Conservation (phyloP, 2,888 invertebrate genomes). For the Caenorhabditis sinica region DNA sequence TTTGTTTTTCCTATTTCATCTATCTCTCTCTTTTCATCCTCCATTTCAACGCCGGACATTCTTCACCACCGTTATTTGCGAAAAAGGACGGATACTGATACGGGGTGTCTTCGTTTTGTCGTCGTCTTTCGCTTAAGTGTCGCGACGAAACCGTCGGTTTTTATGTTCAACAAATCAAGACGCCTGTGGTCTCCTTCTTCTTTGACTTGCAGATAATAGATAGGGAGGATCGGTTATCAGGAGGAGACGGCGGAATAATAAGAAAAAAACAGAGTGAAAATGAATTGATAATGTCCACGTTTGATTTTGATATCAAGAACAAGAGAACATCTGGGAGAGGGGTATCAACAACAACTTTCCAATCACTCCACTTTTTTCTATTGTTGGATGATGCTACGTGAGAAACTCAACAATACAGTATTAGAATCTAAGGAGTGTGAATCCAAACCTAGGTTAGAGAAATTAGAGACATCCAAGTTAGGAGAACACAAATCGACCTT, state of each 20-base stretch:
- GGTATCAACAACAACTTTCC: conserved; percentile 15
- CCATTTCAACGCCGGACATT: conserved; percentile 36
- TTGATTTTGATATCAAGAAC: conserved; percentile 42
- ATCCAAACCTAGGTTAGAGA: background rate
- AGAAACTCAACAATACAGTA: conserved; percentile 33
- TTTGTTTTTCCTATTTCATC: background rate
- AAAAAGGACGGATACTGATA: conserved; percentile 43
- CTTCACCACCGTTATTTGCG: conserved; percentile 33
- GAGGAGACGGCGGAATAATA: background rate
- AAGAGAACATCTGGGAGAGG: conserved; percentile 29
- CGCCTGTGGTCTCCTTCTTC: conserved; percentile 27
- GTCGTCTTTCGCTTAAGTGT: conserved; percentile 38
- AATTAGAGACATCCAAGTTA: background rate
- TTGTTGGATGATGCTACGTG: conserved; percentile 22
- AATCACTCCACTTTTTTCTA: conserved; percentile 35
- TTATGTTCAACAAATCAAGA: conserved; percentile 34
- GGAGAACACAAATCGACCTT: background rate
- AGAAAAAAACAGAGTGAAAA: conserved; percentile 16
- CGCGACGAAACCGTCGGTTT: conserved; percentile 32
- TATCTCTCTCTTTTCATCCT: background rate
- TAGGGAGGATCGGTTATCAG: conserved; percentile 29
- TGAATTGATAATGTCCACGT: conserved; percentile 33
- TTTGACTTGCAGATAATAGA: conserved; percentile 32
- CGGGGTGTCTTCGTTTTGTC: background rate
- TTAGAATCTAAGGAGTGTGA: background rate